These are phyloP conservation scores for Castor canadensis DNA, from an alignment of 2,113 vertebrate species.

Conservation along the genomic window DNA sequence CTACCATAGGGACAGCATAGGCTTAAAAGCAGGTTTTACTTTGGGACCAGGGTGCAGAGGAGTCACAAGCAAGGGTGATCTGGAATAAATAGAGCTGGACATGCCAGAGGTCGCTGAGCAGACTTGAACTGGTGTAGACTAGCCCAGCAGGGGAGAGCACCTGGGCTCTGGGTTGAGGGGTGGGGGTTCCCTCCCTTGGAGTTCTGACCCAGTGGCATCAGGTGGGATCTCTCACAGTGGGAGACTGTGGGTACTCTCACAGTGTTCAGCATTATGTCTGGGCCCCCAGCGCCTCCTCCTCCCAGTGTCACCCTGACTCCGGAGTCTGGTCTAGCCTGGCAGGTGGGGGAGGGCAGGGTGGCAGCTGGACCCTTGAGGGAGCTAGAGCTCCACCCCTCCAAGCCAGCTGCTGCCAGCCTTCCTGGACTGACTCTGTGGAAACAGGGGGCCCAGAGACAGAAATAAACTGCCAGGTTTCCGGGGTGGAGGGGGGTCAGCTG, in stretches of 20 bases:
- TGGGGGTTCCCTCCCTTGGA: neutral
- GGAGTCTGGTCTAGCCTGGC: slow-evolving; percentile 56
- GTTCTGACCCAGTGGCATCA: neutral
- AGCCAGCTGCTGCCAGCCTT: slow-evolving; percentile 80
- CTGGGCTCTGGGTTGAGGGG: slow-evolving; percentile 3
- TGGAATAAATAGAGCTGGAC: slow-evolving; percentile 37
- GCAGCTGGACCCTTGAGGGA: slow-evolving; percentile 77
- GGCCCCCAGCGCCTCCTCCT: neutral
- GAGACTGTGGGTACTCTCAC: no score
- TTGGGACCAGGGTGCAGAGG: slow-evolving; percentile 34
- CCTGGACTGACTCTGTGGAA: slow-evolving; percentile 78
- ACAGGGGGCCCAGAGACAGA: slow-evolving; percentile 79
- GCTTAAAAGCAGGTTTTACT: slow-evolving; percentile 56
- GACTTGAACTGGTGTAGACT: slow-evolving; percentile 29
- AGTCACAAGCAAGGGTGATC: slow-evolving; percentile 32
- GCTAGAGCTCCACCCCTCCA: slow-evolving; percentile 66
- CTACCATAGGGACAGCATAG: neutral
- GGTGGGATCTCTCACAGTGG: no score
- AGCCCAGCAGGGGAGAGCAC: slow-evolving; percentile 26
- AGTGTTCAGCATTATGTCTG: neutral
- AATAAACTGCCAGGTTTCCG: slow-evolving; percentile 79
- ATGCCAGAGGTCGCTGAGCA: neutral
- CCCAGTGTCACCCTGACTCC: slow-evolving; percentile 59
- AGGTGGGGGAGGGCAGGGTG: slow-evolving; percentile 55
- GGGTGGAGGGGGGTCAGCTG: slow-evolving; percentile 71